Percentiles rank a stretch among this genome's conserved stretches.
Conservation (phyloP, 2,888 invertebrate genomes). For the Chrysolina americana region DNA sequence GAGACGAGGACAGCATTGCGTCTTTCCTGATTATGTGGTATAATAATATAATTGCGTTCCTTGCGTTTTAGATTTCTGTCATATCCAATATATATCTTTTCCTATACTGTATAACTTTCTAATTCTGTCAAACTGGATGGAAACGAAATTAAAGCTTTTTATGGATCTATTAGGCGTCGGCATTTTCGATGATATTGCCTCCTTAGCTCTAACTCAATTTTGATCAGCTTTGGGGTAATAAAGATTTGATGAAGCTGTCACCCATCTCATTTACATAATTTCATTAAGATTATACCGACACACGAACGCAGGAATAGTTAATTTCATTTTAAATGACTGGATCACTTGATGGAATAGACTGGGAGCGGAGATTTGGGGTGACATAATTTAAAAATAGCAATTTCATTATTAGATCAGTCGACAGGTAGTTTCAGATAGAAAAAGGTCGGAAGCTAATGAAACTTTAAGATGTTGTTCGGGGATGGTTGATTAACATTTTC, state of each 20-base stretch:
- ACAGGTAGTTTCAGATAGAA: no score
- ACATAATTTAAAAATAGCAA: no score
- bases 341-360: neutral
- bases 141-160: neutral
- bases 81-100: no score
- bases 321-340: neutral
- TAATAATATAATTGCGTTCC: no score
- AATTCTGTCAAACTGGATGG: neutral
- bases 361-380: neutral
- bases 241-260: neutral
- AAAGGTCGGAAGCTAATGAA: no score
- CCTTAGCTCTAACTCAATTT: neutral
- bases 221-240: neutral
- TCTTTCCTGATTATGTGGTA: no score
- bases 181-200: neutral
- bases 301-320: neutral
- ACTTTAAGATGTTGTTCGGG: no score
- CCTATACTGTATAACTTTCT: no score
- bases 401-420: no score
- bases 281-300: neutral
- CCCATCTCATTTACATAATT: neutral
- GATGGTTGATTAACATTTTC: no score
- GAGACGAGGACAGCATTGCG: no score
- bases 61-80: no score
- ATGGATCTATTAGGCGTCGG: neutral